Conservation (phyloP, 1,140 invertebrate genomes). For the Rhizoglyphus robini region DNA sequence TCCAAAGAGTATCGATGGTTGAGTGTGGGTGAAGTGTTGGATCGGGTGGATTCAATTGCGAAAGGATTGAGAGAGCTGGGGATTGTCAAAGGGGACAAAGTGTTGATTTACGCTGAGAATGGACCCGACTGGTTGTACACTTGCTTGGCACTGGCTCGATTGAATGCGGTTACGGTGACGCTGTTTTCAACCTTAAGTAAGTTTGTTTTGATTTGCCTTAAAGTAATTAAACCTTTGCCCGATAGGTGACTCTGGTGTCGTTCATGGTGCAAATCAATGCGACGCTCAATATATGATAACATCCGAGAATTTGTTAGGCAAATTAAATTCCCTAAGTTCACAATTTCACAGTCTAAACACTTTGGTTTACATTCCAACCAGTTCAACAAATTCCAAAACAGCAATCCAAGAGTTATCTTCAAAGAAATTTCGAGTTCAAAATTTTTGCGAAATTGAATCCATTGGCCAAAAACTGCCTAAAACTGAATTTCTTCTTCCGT, state of each 20-base stretch:
- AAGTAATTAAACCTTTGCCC: no score
- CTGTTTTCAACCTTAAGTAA: conserved; percentile 15
- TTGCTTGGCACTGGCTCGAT: conserved; percentile 35
- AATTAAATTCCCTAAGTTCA: conserved; percentile 36
- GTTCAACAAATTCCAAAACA: neutral
- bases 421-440: neutral
- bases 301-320: conserved; percentile 27
- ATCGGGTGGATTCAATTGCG: conserved; percentile 54
- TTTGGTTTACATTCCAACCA: neutral
- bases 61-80: conserved; percentile 29
- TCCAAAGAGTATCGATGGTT: conserved; percentile 69
- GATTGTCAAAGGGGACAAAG: conserved; percentile 30
- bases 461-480: neutral
- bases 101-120: conserved; percentile 39
- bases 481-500: neutral
- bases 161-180: conserved; percentile 31
- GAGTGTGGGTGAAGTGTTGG: conserved; percentile 62
- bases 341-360: neutral
- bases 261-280: conserved; percentile 90
- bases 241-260: conserved; percentile 55
- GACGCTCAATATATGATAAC: conserved; percentile 53
- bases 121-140: conserved; percentile 39
- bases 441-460: neutral
- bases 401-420: neutral
- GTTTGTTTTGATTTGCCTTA: no score